Conservation (phyloP, 1,140 invertebrate species). For the Tribolium madens region DNA sequence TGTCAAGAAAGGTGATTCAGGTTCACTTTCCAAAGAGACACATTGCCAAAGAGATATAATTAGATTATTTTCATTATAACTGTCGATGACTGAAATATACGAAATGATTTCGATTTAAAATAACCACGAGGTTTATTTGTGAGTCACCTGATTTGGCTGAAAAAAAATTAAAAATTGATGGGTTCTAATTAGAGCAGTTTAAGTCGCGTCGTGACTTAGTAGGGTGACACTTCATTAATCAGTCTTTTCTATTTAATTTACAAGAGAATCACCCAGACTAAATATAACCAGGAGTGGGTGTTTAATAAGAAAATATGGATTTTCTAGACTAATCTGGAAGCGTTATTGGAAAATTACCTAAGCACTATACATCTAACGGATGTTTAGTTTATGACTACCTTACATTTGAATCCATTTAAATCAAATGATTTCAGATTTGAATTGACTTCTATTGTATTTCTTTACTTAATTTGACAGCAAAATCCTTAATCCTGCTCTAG, state of each 20-base stretch:
- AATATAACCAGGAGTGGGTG: not conserved
- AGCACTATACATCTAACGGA: not conserved
- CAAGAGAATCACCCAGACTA: not conserved
- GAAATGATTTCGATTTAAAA: not conserved
- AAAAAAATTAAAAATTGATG: not conserved
- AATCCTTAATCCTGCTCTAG: no score
- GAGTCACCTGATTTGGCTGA: not conserved
- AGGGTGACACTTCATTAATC: not conserved
- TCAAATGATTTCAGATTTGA: no score
- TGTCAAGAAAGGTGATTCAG: not conserved
- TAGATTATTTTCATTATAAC: constrained; percentile 17
- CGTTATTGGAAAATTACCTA: not conserved
- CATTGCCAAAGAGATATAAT: not conserved
- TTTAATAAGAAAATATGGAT: not conserved
- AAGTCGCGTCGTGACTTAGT: not conserved
- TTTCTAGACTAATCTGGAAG: not conserved
- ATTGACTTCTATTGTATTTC: no score
- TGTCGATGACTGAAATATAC: constrained; percentile 26
- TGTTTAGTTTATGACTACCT: not conserved
- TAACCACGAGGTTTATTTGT: not conserved
- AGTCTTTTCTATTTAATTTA: not conserved
- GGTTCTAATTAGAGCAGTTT: not conserved
- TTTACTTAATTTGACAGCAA: no score
- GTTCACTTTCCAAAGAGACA: not conserved
- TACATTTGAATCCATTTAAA: no score